phyloP scores from a whole-genome alignment of 1,140 invertebrate genomes.

The Acromyrmex charruanus region DNA sequence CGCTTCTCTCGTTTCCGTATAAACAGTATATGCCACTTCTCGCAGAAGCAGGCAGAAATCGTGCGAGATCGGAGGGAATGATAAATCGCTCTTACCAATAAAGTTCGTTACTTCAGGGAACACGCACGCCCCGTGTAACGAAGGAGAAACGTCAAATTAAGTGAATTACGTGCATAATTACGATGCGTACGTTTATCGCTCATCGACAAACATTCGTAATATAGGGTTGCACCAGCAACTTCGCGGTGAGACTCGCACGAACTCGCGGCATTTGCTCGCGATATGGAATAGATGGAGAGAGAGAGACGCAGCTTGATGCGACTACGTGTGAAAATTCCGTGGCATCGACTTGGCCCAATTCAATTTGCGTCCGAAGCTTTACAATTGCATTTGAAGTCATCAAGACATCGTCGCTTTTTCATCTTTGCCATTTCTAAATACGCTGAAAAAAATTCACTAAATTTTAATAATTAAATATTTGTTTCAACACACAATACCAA shows the following conservation, averaged over 20 bases:
- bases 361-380: neutral
- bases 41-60: conserved; percentile 69
- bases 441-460: too few relatives aligned
- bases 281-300: conserved; percentile 10
- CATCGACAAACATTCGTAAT: conserved; percentile 78
- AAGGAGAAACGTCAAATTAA: conserved; percentile 78
- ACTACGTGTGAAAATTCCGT: conserved; percentile 57
- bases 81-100: conserved; percentile 78
- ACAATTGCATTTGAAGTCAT: neutral
- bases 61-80: conserved; percentile 73
- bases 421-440: neutral
- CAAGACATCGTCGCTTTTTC: neutral
- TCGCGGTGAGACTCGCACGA: conserved; percentile 67
- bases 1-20: conserved; percentile 50
- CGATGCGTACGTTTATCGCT: conserved; percentile 75
- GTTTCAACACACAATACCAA: too few relatives aligned
- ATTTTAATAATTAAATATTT: too few relatives aligned
- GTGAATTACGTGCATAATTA: conserved; percentile 79
- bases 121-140: conserved; percentile 75
- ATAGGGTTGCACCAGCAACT: conserved; percentile 54
- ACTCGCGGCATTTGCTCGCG: conserved; percentile 43
- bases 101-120: conserved; percentile 76
- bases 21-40: conserved; percentile 50
- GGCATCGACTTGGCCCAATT: neutral
- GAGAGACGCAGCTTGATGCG: conserved; percentile 9